Evolutionary conservation across 2,888 invertebrate genomes (phyloP).

Genomic region (Trachelus troglodyta): DNA sequence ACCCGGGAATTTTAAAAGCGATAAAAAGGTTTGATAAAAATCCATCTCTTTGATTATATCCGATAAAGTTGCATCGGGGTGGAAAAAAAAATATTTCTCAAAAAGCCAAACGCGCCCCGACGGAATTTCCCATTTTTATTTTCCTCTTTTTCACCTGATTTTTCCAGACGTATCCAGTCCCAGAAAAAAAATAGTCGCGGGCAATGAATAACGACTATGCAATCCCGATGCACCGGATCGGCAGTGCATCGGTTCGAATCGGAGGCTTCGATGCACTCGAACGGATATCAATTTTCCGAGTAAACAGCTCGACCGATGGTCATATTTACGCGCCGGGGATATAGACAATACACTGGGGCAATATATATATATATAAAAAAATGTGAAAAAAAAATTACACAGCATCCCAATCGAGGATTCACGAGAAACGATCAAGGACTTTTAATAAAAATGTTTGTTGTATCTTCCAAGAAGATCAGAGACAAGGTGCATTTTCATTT

Average conservation of each 20-base stretch:
- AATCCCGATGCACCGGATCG: neutral
- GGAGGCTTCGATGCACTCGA: constrained; percentile 15
- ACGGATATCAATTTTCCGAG: constrained; percentile 37
- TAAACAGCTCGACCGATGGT: constrained; percentile 20
- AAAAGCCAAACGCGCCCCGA: neutral
- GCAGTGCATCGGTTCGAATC: neutral
- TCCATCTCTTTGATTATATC: neutral
- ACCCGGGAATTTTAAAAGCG: neutral
- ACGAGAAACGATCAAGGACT: neutral
- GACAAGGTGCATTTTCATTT: neutral
- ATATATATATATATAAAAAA: neutral
- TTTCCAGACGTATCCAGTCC: neutral
- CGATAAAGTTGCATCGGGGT: neutral
- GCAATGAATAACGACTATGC: neutral
- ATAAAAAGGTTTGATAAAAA: neutral
- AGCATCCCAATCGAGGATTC: neutral
- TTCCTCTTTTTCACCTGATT: neutral
- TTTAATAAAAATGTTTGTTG: neutral
- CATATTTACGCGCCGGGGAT: neutral
- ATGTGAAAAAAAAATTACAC: neutral
- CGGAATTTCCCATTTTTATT: neutral
- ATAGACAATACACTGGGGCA: neutral
- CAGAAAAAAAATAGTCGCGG: neutral
- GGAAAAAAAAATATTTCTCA: neutral
- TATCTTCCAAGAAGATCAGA: neutral